Evolutionary conservation across 1,140 invertebrate species (phyloP).

Genomic region (Drosophila repletoides): DNA sequence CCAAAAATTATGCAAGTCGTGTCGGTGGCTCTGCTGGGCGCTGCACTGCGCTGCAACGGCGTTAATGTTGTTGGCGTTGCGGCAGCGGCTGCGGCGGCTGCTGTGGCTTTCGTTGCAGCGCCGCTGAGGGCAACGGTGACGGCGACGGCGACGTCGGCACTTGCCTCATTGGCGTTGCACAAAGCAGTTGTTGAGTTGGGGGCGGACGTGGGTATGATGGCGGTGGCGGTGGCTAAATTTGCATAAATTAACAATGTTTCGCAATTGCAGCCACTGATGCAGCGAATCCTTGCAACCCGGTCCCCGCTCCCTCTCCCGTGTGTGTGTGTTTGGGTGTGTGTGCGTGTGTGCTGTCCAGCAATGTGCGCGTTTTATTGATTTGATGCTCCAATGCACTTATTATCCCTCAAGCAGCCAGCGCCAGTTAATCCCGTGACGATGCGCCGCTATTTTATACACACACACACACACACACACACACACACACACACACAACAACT

Average conservation of each 20-base stretch:
- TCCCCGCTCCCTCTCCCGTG: neutral
- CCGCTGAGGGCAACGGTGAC: slow-evolving; percentile 20
- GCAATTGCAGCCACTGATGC: slow-evolving; percentile 77
- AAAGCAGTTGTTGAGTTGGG: slow-evolving; percentile 65
- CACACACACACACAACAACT: neutral
- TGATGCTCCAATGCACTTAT: slow-evolving; percentile 78
- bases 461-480: slow-evolving; percentile 3
- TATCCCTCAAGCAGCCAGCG: slow-evolving; percentile 69
- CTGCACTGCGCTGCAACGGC: slow-evolving; percentile 30
- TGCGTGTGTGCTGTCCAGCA: slow-evolving; percentile 31
- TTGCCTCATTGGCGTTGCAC: slow-evolving; percentile 75
- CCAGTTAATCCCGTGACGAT: slow-evolving; percentile 62
- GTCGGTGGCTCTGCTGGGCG: slow-evolving; percentile 30
- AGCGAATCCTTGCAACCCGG: slow-evolving; percentile 62
- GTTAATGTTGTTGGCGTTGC: slow-evolving; percentile 75
- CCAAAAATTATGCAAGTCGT: slow-evolving; percentile 66
- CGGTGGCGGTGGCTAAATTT: slow-evolving; percentile 70
- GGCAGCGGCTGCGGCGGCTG: slow-evolving; percentile 57
- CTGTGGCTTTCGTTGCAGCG: slow-evolving; percentile 37
- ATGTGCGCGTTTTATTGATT: slow-evolving; percentile 75
- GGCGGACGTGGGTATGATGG: neutral
- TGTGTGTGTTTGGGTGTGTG: slow-evolving; percentile 24
- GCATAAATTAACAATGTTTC: slow-evolving; percentile 80
- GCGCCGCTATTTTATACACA: slow-evolving; percentile 56
- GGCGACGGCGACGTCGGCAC: slow-evolving; percentile 26